These are phyloP conservation scores for Tachina fera DNA, from an alignment of 2,888 invertebrate species.

Conservation along the genomic window DNA sequence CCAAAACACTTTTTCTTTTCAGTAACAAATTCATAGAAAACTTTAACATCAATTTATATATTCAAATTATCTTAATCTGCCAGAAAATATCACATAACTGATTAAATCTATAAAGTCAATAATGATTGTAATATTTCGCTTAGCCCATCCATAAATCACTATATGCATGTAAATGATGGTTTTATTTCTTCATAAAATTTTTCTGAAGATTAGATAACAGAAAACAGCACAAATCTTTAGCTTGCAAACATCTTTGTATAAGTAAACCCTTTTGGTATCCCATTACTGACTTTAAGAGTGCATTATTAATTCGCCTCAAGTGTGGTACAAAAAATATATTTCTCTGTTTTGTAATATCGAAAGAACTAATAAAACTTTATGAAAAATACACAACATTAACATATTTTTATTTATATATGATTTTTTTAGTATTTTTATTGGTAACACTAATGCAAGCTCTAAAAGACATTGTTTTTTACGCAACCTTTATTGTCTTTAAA, in stretches of 20 bases:
- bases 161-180: too few relatives aligned
- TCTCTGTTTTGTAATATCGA: constrained; percentile 1
- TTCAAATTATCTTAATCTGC: background rate
- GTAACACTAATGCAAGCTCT: background rate
- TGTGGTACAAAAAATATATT: constrained; percentile 2
- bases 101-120: too few relatives aligned
- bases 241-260: constrained; percentile 3
- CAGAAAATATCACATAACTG: too few relatives aligned
- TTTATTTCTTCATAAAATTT: too few relatives aligned
- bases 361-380: constrained; percentile 1
- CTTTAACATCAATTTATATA: background rate
- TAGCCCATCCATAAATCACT: too few relatives aligned
- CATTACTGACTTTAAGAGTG: constrained; percentile 1
- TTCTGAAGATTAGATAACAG: too few relatives aligned
- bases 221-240: constrained; percentile 1
- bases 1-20: background rate
- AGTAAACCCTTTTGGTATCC: background rate
- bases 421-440: background rate
- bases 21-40: background rate
- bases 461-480: background rate
- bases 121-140: too few relatives aligned
- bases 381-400: background rate
- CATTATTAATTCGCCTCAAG: constrained; percentile 28
- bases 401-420: background rate
- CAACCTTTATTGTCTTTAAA: too few relatives aligned